Evolutionary conservation across 1,140 invertebrate genomes (phyloP).

Genomic region (Hesperophylax magnus): DNA sequence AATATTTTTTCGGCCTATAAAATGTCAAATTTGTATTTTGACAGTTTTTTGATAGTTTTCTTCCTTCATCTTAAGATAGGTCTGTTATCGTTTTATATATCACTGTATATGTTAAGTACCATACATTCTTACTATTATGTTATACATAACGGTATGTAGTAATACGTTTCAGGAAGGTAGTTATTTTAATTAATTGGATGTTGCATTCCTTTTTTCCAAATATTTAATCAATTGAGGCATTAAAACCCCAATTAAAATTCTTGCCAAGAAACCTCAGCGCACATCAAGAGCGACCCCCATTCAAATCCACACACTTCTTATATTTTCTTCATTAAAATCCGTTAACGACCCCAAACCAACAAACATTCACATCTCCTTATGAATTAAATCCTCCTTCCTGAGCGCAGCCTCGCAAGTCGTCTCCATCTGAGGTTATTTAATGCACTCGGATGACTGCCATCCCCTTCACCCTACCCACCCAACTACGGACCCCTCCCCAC

Average conservation of each 20-base stretch:
- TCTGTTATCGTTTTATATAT: no score
- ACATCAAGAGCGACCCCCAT: background rate
- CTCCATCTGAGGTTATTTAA: conserved; percentile 59
- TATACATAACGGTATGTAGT: no score
- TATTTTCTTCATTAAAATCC: conserved; percentile 55
- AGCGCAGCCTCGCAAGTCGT: conserved; percentile 50
- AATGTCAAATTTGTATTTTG: no score
- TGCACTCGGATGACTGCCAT: conserved; percentile 55
- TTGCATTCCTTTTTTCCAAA: no score
- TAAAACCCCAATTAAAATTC: background rate
- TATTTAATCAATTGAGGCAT: no score
- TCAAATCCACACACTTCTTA: conserved; percentile 20
- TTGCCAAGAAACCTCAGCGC: background rate
- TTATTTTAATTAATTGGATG: no score
- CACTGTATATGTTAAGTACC: no score
- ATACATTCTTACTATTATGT: no score
- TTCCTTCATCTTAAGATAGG: no score
- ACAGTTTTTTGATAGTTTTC: no score
- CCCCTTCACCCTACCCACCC: conserved; percentile 26
- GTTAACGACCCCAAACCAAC: conserved; percentile 52
- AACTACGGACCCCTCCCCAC: conserved; percentile 32
- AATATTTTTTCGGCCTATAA: no score
- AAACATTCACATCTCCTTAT: conserved; percentile 53
- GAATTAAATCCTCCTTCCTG: conserved; percentile 55
- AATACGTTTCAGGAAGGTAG: no score